Conservation (phyloP, 2,888 invertebrate species). For the Mamestra brassicae region DNA sequence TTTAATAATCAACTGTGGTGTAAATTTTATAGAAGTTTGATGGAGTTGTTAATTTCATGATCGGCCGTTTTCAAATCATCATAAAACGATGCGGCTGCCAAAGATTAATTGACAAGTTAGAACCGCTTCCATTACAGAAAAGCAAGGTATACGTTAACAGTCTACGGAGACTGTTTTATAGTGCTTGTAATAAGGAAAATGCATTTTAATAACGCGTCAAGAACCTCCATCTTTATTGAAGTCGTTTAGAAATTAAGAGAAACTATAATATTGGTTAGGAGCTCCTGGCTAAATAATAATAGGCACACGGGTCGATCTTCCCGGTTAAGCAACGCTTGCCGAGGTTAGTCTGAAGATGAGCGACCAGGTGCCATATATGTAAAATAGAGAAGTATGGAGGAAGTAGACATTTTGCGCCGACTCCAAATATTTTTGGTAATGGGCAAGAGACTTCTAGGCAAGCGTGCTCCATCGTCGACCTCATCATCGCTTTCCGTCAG, state of each 20-base stretch:
- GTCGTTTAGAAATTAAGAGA: not conserved
- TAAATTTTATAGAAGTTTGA: conserved; percentile 45
- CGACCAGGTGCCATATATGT: too few relatives aligned
- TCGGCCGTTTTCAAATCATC: not conserved
- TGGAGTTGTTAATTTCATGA: conserved; percentile 27
- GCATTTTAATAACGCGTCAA: not conserved
- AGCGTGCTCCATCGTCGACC: too few relatives aligned
- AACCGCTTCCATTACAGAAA: not conserved
- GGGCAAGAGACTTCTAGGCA: too few relatives aligned
- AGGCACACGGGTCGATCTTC: too few relatives aligned
- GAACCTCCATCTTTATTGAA: not conserved
- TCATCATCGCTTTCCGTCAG: too few relatives aligned
- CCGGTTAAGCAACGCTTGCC: too few relatives aligned
- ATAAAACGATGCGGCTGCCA: conserved; percentile 19
- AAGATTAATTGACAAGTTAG: conserved; percentile 8
- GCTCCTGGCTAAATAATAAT: too few relatives aligned
- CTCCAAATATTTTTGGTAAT: too few relatives aligned
- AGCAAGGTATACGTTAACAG: not conserved
- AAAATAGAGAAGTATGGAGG: too few relatives aligned
- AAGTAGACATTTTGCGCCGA: too few relatives aligned
- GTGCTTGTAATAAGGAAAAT: not conserved
- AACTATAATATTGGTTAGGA: not conserved
- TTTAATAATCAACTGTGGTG: conserved; percentile 26
- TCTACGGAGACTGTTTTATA: not conserved
- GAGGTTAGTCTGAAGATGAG: too few relatives aligned